Conservation (phyloP, 2,888 invertebrate species). For the Cephus sareptanus region DNA sequence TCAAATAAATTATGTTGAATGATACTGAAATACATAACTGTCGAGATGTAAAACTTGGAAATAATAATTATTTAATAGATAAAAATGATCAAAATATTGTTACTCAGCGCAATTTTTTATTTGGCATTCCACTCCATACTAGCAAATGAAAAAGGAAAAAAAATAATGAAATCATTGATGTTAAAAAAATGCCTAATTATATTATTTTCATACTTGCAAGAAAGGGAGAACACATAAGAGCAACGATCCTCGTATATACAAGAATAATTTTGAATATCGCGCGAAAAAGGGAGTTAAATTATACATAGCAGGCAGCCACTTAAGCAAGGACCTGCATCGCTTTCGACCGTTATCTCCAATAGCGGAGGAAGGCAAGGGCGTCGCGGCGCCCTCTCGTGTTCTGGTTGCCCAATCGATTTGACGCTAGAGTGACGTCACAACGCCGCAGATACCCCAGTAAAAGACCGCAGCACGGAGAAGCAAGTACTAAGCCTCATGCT, state of each 20-base stretch:
- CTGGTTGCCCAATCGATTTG: constrained; percentile 39
- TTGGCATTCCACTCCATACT: no score
- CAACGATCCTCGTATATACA: background rate
- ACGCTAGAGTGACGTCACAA: constrained; percentile 43
- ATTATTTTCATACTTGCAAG: no score
- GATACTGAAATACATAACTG: background rate
- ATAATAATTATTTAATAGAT: background rate
- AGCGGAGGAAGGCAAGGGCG: constrained; percentile 17
- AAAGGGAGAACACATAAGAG: background rate
- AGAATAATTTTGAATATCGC: background rate
- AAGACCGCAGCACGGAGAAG: constrained; percentile 26
- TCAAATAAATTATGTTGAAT: no score
- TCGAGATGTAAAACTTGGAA: background rate
- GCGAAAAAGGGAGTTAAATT: background rate
- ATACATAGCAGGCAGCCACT: background rate
- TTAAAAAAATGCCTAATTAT: no score
- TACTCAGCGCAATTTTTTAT: no score
- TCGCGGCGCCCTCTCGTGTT: constrained; percentile 28
- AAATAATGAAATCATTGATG: no score
- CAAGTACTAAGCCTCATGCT: constrained; percentile 35
- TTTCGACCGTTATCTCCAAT: background rate
- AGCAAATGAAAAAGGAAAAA: no score
- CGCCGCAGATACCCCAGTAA: constrained; percentile 32
- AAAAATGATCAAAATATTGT: background rate
- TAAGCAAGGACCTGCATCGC: background rate